Base-by-base conservation (phyloP, 2,113 vertebrate species). In the Mirza zaza region DNA sequence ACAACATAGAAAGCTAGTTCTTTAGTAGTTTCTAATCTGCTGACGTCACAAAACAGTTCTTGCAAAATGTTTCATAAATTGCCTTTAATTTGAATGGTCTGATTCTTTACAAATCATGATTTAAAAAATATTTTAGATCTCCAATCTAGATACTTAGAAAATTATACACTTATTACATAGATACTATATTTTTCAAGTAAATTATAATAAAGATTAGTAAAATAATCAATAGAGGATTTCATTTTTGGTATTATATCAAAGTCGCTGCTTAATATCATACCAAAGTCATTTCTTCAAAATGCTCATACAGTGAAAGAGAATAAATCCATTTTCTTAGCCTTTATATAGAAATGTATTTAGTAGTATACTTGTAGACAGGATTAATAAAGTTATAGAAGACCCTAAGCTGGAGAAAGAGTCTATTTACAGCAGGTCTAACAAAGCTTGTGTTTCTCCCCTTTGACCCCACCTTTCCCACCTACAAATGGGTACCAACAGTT, bases 231-330 rank as follows among this genome's bases (percentile, higher is more conserved):
- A 68, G 34, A 68, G 4, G 12, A 68, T 73, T 97, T 96, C 8
- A 55, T 45, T 84, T 94, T 96, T 17, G 52, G 8, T 77, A 14
- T 88, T 63, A 90, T 32, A 76, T 52, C 10, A 21, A n/a, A 12
- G n/a, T 32, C 63, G 12, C 75, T 83, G 13, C 50, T 75, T 91
- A 10, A 61, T 67, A 42, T 27, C 27, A n/a, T 8, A 86, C 50
- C 5, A 48, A 67, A 88, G 67, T 86, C 23, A 57, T 93, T 91
- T 84, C 57, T 73, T 92, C 48, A 87, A 90, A 97, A 93, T 20
- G 52, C 45, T 59, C 70, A 36, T 15, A 4, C 27, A 23, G 63
- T 50, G 8, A 45, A 57, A 89, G 61, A 77, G 23, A 93, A 81
- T 18, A 70, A 83, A 36, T 17, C 9, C 27, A 50, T 82, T 67